Base-by-base conservation (phyloP, 2,797 vertebrate genomes). In the Mormyrus hasselquistii region DNA sequence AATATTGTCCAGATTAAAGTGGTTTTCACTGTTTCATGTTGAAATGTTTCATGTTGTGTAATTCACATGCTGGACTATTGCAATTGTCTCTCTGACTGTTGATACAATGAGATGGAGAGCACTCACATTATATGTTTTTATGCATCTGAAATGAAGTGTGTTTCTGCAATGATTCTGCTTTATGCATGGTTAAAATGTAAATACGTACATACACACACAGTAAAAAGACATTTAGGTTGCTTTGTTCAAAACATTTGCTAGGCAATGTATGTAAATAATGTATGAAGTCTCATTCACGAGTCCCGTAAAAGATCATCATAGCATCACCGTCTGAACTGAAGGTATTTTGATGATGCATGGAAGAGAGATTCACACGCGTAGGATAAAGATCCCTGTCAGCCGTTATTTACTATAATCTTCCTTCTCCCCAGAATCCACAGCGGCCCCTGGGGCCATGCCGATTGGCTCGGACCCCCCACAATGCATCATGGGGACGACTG, bases 1-100 rank as follows among this genome's bases (percentile, higher is more conserved):
- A 53, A 44, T 59, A 73, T 89, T 89, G 41, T 65, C 44, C 83
- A 82, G 57, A 92, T 91, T 86, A 90, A 91, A 91, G 84, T 88
- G 38, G 41, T 86, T 86, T 86, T 25, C 8, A 25, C 88, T 59
- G 12, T 69, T 62, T 47, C 47, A 41, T 86, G 57, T 85, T 53
- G 41, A 84, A 62, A 65, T 8, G 53, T 29, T 29, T 29, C 25
- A 29, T 29, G 25, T 29, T 29, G 29, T 7, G 52, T 87, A 34
- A 47, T 62, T 34, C 84, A 55, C 49, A n/a, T 19, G 5, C 16
- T 9, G 84, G 14, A 55, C 34, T 34, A 25, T 38, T 16, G 7
- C 29, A 10, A 4, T 29, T 16, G 16, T 38, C 14, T 16, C 52
- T 19, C 52, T 29, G 50, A 55, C 9, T 6, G 50, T 19, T 3